Evolutionary conservation across 2,797 vertebrate genomes (phyloP).

Genomic region (Odontamblyopus rebecca): DNA sequence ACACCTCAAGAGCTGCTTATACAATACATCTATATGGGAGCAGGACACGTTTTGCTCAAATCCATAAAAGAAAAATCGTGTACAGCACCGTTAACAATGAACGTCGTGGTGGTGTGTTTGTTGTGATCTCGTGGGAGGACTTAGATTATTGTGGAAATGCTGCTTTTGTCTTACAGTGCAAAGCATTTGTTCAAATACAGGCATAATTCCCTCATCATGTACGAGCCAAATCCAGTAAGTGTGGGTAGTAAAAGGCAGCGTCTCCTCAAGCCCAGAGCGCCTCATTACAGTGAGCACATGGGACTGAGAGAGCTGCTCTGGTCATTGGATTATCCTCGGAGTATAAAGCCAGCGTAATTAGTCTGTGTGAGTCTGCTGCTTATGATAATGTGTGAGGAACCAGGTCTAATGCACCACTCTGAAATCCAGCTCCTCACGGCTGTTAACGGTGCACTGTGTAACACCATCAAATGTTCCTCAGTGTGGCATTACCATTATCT

Average conservation of each 20-base stretch:
- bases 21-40: no score
- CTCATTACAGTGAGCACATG: background rate
- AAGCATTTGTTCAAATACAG: background rate
- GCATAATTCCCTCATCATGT: background rate
- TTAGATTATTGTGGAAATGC: background rate
- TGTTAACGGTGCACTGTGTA: no score
- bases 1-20: no score
- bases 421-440: no score
- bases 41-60: no score
- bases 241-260: background rate
- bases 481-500: no score
- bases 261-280: background rate
- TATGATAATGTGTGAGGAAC: background rate
- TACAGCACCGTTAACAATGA: no score
- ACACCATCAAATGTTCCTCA: no score
- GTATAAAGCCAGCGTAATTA: background rate
- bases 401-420: no score
- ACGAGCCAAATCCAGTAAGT: constrained; percentile 1
- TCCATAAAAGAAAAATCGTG: no score
- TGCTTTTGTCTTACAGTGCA: background rate
- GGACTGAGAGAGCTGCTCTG: background rate
- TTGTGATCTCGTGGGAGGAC: background rate
- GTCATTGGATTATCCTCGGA: background rate
- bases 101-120: no score
- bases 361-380: background rate